A percentile compares a stretch with the other conserved stretches of the same genome.
phyloP scores from a whole-genome alignment of 2,797 vertebrate genomes.

The Enteromius treurensis region DNA sequence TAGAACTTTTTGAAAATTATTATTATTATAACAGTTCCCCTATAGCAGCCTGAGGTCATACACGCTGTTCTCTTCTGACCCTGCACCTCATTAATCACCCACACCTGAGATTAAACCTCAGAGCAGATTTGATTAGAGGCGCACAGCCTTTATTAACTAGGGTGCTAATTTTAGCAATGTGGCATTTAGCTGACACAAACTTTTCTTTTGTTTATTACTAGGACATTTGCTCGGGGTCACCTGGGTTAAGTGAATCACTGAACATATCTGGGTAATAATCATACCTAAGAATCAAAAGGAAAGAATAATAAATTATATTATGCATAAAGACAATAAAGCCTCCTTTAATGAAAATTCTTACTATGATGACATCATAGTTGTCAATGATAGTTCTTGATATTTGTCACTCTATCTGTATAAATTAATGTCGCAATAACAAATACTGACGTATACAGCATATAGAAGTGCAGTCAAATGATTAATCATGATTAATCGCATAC shows the following conservation, averaged over 20 bases:
- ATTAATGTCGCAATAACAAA: neutral
- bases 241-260: neutral
- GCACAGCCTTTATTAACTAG: neutral
- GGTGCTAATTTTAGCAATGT: neutral
- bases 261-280: neutral
- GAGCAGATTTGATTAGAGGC: conserved; percentile 24
- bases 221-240: neutral
- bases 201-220: neutral
- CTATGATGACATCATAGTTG: neutral
- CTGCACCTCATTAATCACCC: conserved; percentile 20
- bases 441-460: neutral
- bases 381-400: no score
- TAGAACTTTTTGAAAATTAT: neutral
- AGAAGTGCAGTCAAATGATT: no score
- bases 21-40: neutral
- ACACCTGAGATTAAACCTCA: conserved; percentile 7
- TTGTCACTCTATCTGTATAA: neutral
- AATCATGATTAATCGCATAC: no score
- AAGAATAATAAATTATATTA: neutral
- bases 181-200: conserved; percentile 24
- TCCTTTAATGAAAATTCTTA: neutral
- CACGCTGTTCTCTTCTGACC: neutral
- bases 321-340: neutral
- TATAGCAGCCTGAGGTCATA: neutral
- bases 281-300: neutral